A percentile compares a stretch with the other conserved stretches of the same genome.
These are phyloP conservation scores for Abrostola tripartita DNA, from an alignment of 2,888 invertebrate species.

Conservation along the genomic window DNA sequence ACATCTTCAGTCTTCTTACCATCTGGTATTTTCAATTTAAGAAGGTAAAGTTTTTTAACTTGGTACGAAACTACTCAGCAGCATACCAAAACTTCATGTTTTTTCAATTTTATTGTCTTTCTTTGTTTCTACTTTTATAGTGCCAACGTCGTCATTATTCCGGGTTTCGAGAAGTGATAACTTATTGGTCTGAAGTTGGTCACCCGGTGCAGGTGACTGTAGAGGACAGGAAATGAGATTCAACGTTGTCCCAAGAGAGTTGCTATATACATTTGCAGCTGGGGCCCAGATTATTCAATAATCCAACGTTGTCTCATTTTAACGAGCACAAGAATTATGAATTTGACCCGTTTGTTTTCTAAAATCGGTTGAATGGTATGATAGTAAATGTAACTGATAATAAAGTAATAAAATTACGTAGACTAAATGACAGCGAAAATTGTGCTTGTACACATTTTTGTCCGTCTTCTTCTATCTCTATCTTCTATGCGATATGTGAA, in stretches of 20 bases:
- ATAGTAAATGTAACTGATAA: slow-evolving; percentile 17
- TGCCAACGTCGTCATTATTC: no score
- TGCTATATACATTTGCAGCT: slow-evolving; percentile 39
- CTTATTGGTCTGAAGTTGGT: neutral
- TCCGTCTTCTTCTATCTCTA: neutral
- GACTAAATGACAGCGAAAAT: neutral
- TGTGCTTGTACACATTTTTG: neutral
- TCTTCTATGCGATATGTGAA: slow-evolving; percentile 1
- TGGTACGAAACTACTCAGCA: no score
- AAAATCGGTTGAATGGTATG: slow-evolving; percentile 15
- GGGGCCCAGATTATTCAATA: slow-evolving; percentile 37
- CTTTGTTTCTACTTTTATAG: no score
- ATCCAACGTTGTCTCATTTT: slow-evolving; percentile 30
- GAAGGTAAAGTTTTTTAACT: no score
- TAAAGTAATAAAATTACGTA: slow-evolving; percentile 17
- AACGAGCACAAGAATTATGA: slow-evolving; percentile 43
- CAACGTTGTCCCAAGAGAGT: slow-evolving; percentile 34
- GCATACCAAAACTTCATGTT: no score
- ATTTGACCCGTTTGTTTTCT: slow-evolving; percentile 33
- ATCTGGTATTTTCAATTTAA: no score
- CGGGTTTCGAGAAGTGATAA: neutral
- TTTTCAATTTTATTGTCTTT: no score
- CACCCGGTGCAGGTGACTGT: slow-evolving; percentile 29
- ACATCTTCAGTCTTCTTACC: no score
- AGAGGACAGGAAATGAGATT: slow-evolving; percentile 45